Evolutionary conservation across 2,113 vertebrate genomes (phyloP), one percentile per base, ranked within the genome.

Genomic region (Pholis gunnellus): DNA sequence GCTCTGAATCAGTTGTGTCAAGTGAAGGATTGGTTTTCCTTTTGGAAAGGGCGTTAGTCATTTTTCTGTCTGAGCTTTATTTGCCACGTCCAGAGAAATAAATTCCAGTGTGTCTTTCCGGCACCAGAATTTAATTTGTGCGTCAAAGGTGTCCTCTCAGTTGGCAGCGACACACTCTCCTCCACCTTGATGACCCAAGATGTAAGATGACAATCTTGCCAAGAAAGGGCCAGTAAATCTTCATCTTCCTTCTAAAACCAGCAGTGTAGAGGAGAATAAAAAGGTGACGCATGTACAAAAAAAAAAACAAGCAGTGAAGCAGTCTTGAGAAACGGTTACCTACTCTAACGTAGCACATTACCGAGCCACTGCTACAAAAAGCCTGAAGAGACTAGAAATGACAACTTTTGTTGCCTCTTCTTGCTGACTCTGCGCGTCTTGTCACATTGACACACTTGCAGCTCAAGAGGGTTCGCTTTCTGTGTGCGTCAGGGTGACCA

Each of bases 131-230:
- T 78, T 68, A 9, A 73, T 70, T 69, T 78, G 65, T 22, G 65
- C 38, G 10, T 56, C 52, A 17, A 29, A 66, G 9, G 25, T 76
- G 75, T 40, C 75, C 64, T 83, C 54, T 56, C 50, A 66, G 52
- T 82, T 82, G 83, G 81, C 81, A 84, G 63, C 22, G 36, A 70
- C 61, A 54, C 14, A 1, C 13, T 68, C 22, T 52, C 48, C 36
- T 87, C 66, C 46, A 63, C 61, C 64, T 79, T 76, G 63, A 78
- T 79, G 14, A 31, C 31, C 31, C 31, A 31, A 85, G 66, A 85
- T 78, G 52, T 20, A 79, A 82, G 56, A 59, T 6, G 75, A 36
- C 60, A 54, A 6, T 65, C 60, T 17, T 77, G 81, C 70, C 81
- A 85, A 78, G 54, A 54, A 54, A 27, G 29, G 31, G 27, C 13